Evolutionary conservation across 1,140 invertebrate species (phyloP), one percentile per base, ranked within the genome.

Genomic region (Tribolium castaneum): DNA sequence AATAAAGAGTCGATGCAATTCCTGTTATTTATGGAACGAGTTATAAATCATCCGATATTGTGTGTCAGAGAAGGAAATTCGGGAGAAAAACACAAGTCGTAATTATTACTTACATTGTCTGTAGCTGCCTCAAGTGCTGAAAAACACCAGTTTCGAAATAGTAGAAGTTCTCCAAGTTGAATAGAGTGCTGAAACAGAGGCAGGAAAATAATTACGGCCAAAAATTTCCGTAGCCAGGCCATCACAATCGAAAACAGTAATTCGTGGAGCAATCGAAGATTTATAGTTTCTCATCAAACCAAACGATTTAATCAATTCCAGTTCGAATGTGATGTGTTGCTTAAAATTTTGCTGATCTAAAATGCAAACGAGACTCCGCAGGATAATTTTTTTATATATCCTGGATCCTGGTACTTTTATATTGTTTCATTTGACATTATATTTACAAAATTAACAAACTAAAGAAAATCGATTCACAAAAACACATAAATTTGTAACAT

Each of bases 111-210:
- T 87, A 89, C 89, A 90, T 87, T 78, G 88, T 88, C 50, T 88
- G 86, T 3, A 90, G 81, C 52, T 88, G 80, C 5, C 80, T 84
- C 72, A 89, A 81, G 72, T 87, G 85, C n/a, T 86, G 85, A 73
- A 90, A 90, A 6, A 88, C 88, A 10, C 86, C 86, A 7, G 88
- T 84, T 82, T 89, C 86, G 78, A 90, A 89, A 52, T 83, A 79
- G 77, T 88, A 87, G 71, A 90, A 86, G 16, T 88, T 80, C 39
- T 87, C 84, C 71, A 89, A 85, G 81, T 88, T 87, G 6, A 85
- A 86, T 70, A 90, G 81, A 10, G 85, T 86, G 75, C 89, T 89
- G 81, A 56, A 84, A 84, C 39, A 83, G 22, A 45, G 0, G 6
- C 6, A 39, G 6, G 34, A 7, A 6, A 7, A 39, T 6, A 39